Base-by-base conservation (phyloP, 2,888 invertebrate genomes). In the Trissolcus japonicus region DNA sequence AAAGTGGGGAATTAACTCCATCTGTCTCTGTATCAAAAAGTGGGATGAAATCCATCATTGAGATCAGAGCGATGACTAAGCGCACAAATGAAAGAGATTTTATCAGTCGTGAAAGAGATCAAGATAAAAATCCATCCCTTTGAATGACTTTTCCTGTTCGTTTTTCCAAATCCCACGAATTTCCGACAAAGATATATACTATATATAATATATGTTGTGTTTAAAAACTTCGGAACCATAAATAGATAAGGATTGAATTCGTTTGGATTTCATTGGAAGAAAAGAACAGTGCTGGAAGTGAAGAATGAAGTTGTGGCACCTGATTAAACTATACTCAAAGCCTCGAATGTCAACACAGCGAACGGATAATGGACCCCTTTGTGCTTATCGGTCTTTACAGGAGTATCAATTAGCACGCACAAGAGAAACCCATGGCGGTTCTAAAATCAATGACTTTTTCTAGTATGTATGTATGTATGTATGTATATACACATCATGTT, bases 11-110 rank as follows among this genome's bases (percentile, higher is more conserved):
- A 25, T 25, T 25, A 25, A 25, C 25, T 25, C 35, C 1, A 35
- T 35, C 35, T 35, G 35, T 2, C 35, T 35, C 35, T 11, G 35
- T 35, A 35, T 35, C 35, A 35, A 35, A 35, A 11, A 11, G 35
- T 35, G 0, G 35, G 9, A 11, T 9, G 35, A 35, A 56, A 56
- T 17, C 25, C 51, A 35, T 35, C 35, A 35, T 35, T 35, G 35
- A 25, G 25, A 25, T 25, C 25, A 25, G 16, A 29, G 41, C 13
- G 41, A 43, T 17, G 57, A 14, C 43, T 21, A 43, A 9, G 17
- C 69, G 69, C 11, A 35, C 35, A 35, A 35, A 35, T 35, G 35
- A 35, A 35, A 74, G 66, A 65, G 82, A 85, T 86, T 86, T 85
- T 35, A 35, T 35, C 35, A 11, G 11, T 11, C 11, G 35, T 11